Conservation (phyloP, 1,140 invertebrate species). For the Melitaea cinxia region DNA sequence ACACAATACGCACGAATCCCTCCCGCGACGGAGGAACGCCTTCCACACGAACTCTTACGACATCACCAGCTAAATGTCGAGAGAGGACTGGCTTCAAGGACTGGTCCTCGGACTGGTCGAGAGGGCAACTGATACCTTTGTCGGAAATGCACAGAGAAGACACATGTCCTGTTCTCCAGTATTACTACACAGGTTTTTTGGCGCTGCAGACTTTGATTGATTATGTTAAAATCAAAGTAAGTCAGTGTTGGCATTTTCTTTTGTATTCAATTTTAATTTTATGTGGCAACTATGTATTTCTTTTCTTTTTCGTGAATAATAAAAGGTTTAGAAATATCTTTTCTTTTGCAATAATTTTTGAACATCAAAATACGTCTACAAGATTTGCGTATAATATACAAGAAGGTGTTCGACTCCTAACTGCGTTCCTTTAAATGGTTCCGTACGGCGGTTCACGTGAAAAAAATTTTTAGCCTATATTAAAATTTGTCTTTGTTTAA, state of each 20-base stretch:
- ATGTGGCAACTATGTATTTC: no score
- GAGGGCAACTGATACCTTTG: slow-evolving; percentile 84
- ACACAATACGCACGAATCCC: slow-evolving; percentile 88
- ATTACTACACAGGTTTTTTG: slow-evolving; percentile 88
- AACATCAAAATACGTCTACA: no score
- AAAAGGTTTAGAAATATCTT: no score
- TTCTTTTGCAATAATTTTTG: no score
- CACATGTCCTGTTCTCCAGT: slow-evolving; percentile 88
- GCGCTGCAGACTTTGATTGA: slow-evolving; percentile 88
- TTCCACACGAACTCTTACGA: slow-evolving; percentile 84
- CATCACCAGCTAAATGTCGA: slow-evolving; percentile 86
- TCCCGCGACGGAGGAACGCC: slow-evolving; percentile 83
- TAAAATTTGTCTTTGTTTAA: no score
- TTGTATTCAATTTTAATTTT: neutral
- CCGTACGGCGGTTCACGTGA: no score
- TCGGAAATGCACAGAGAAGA: slow-evolving; percentile 81
- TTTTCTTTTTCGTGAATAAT: no score
- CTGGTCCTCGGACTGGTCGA: slow-evolving; percentile 82
- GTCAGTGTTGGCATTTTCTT: neutral
- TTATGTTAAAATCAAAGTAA: slow-evolving; percentile 86
- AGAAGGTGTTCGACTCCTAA: no score
- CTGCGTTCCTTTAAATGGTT: no score
- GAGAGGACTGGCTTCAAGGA: slow-evolving; percentile 78
- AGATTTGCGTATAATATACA: no score
- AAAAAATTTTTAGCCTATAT: no score